Percentiles rank a stretch among this genome's conserved stretches.
Conservation (phyloP, 2,113 vertebrate species). For the Bubalus kerabau region DNA sequence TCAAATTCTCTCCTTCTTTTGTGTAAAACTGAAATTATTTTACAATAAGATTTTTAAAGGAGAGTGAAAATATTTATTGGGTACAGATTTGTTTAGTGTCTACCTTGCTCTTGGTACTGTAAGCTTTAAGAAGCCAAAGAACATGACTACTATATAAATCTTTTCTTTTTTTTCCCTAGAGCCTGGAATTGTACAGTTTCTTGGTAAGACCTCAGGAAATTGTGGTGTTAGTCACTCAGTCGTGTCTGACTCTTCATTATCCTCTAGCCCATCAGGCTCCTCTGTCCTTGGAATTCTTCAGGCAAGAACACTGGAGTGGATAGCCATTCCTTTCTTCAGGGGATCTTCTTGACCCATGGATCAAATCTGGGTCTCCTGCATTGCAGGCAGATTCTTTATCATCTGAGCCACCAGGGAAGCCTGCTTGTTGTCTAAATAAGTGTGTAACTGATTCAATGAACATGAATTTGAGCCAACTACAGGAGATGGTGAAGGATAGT, state of each 20-base stretch:
- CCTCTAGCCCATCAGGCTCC: neutral
- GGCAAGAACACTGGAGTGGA: neutral
- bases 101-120: neutral
- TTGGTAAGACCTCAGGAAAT: neutral
- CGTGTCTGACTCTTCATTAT: neutral
- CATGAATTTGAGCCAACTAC: neutral
- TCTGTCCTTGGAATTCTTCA: neutral
- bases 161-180: neutral
- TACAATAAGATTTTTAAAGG: neutral
- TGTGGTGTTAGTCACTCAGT: neutral
- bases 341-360: neutral
- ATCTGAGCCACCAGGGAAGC: neutral
- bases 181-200: neutral
- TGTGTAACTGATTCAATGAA: neutral
- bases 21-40: neutral
- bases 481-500: neutral
- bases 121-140: neutral
- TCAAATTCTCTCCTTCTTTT: neutral
- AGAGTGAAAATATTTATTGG: neutral
- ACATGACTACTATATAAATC: neutral
- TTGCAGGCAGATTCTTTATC: neutral
- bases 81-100: neutral
- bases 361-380: neutral
- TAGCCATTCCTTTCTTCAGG: neutral
- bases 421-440: neutral